Conservation (phyloP, 2,797 vertebrate species). For the Sebastes steindachneri region DNA sequence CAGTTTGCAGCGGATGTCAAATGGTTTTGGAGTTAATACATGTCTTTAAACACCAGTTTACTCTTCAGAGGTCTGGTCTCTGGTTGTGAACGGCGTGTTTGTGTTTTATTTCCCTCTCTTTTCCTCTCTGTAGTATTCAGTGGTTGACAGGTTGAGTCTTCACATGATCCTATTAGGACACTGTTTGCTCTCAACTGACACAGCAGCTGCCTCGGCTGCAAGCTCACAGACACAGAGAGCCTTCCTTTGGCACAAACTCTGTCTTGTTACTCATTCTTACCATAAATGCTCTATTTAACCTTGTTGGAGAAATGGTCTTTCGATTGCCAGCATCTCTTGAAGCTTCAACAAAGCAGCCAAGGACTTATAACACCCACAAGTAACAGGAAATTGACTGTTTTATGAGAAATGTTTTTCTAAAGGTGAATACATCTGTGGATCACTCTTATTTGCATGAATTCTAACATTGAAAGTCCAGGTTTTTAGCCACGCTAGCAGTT, state of each 20-base stretch:
- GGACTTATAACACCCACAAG: background rate
- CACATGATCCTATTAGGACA: conserved; percentile 43
- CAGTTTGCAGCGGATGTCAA: background rate
- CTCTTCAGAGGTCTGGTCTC: background rate
- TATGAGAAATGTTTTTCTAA: no score
- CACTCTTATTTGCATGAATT: background rate
- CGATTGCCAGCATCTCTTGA: background rate
- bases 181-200: conserved; percentile 17
- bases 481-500: background rate
- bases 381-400: no score
- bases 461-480: background rate
- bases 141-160: conserved; percentile 41
- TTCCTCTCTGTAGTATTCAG: conserved; percentile 4
- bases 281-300: background rate
- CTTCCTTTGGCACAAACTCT: background rate
- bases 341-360: background rate
- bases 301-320: background rate
- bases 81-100: background rate
- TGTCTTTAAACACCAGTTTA: background rate
- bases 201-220: conserved; percentile 7
- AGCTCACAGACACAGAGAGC: background rate
- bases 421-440: background rate
- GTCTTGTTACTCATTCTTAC: background rate
- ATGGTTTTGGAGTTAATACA: background rate
- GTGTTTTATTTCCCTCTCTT: background rate